phyloP scores from a whole-genome alignment of 2,797 vertebrate genomes.

The Adelosebastes latens region DNA sequence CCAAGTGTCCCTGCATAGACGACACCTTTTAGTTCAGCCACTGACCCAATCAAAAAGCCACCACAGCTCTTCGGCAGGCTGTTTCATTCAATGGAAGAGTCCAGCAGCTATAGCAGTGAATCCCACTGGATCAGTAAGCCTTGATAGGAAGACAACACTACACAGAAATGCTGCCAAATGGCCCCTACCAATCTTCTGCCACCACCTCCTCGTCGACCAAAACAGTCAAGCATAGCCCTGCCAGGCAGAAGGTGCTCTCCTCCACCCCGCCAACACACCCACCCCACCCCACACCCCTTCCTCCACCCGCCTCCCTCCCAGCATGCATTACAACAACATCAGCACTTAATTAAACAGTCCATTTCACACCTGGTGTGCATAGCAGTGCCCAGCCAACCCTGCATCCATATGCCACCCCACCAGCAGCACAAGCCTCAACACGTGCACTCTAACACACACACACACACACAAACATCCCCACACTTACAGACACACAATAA shows the following conservation, averaged over 20 bases:
- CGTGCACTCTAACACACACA: slow-evolving; percentile 54
- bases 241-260: slow-evolving; percentile 65
- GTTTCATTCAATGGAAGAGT: neutral
- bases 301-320: slow-evolving; percentile 57
- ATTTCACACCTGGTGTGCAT: slow-evolving; percentile 89
- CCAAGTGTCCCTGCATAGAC: slow-evolving; percentile 32
- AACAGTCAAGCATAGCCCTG: slow-evolving; percentile 21
- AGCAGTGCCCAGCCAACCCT: slow-evolving; percentile 82
- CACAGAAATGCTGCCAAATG: slow-evolving; percentile 43
- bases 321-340: slow-evolving; percentile 87
- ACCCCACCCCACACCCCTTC: slow-evolving; percentile 13
- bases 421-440: slow-evolving; percentile 67
- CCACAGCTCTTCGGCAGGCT: slow-evolving; percentile 13
- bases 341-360: slow-evolving; percentile 89
- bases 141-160: slow-evolving; percentile 17
- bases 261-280: slow-evolving; percentile 40
- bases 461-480: slow-evolving; percentile 31
- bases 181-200: slow-evolving; percentile 9
- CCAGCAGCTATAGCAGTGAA: neutral
- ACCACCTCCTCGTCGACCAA: slow-evolving; percentile 13
- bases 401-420: slow-evolving; percentile 84
- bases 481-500: slow-evolving; percentile 19
- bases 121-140: slow-evolving; percentile 25
- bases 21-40: slow-evolving; percentile 39
- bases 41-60: slow-evolving; percentile 46